Evolutionary conservation across 2,888 invertebrate species (phyloP).

Genomic region (Ephialtes manifestator): DNA sequence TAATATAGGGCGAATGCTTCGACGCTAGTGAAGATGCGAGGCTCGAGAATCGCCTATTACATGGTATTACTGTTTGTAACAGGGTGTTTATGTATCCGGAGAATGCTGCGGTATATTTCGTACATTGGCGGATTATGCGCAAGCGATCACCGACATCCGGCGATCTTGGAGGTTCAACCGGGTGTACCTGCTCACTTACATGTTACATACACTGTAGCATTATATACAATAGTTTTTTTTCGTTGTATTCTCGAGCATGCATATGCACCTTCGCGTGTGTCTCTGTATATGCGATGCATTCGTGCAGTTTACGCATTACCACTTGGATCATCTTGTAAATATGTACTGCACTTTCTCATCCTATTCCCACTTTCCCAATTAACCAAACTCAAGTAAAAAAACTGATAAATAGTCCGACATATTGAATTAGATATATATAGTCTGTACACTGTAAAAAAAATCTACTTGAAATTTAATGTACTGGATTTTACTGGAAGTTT

Average conservation of each 20-base stretch:
- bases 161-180: conserved; percentile 54
- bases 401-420: no score
- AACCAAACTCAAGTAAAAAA: no score
- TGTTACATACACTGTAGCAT: neutral
- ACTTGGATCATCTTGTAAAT: neutral
- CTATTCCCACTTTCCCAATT: no score
- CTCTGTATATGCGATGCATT: neutral
- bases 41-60: conserved; percentile 7
- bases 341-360: no score
- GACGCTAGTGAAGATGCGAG: neutral
- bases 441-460: no score
- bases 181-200: conserved; percentile 9
- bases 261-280: neutral
- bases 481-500: no score
- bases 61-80: conserved; percentile 57
- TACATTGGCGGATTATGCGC: conserved; percentile 39
- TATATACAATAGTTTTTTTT: neutral
- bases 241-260: no score
- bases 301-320: neutral
- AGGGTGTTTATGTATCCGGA: conserved; percentile 63
- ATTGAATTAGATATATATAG: no score
- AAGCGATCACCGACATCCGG: conserved; percentile 70
- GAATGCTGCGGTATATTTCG: conserved; percentile 61
- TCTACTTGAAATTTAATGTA: no score
- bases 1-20: no score